phyloP scores from a whole-genome alignment of 2,888 invertebrate genomes.

The Lamellibrachia satsuma region DNA sequence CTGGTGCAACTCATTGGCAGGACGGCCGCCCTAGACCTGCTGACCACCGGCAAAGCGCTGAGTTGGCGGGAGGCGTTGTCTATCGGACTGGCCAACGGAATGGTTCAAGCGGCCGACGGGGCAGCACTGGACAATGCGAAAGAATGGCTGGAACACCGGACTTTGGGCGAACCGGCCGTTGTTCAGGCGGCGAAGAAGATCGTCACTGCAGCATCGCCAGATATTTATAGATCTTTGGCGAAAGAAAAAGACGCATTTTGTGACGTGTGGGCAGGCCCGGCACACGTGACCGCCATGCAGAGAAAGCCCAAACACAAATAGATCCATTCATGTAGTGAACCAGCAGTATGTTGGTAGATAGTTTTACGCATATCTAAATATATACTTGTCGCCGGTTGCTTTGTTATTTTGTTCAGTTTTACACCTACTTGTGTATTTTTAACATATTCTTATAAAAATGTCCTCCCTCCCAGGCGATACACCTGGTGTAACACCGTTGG shows the following conservation, averaged over 20 bases:
- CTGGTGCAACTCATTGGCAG: slow-evolving; percentile 66
- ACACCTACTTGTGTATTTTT: background rate
- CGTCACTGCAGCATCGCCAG: slow-evolving; percentile 46
- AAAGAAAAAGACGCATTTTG: slow-evolving; percentile 65
- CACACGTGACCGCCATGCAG: slow-evolving; percentile 61
- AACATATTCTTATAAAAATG: background rate
- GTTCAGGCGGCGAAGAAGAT: slow-evolving; percentile 59
- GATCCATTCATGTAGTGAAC: slow-evolving; percentile 24
- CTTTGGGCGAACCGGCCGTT: slow-evolving; percentile 47
- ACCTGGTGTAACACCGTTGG: too few species aligned
- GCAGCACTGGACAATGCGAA: slow-evolving; percentile 49
- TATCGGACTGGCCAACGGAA: slow-evolving; percentile 65
- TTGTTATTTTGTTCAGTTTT: background rate
- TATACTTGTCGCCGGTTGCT: background rate
- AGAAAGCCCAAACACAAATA: slow-evolving; percentile 64
- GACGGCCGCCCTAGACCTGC: slow-evolving; percentile 65
- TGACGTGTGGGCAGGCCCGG: slow-evolving; percentile 66
- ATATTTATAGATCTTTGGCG: slow-evolving; percentile 49
- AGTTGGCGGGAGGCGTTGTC: slow-evolving; percentile 59
- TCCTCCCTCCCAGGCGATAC: too few species aligned
- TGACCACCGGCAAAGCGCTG: slow-evolving; percentile 59
- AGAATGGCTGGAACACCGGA: slow-evolving; percentile 59
- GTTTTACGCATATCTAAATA: background rate
- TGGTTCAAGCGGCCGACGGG: slow-evolving; percentile 50
- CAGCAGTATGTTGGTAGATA: background rate